A percentile compares a stretch with the other conserved stretches of the same genome.
These are phyloP conservation scores for Triplophysa yarkandensis DNA, from an alignment of 2,797 vertebrate genomes.

Conservation along the genomic window DNA sequence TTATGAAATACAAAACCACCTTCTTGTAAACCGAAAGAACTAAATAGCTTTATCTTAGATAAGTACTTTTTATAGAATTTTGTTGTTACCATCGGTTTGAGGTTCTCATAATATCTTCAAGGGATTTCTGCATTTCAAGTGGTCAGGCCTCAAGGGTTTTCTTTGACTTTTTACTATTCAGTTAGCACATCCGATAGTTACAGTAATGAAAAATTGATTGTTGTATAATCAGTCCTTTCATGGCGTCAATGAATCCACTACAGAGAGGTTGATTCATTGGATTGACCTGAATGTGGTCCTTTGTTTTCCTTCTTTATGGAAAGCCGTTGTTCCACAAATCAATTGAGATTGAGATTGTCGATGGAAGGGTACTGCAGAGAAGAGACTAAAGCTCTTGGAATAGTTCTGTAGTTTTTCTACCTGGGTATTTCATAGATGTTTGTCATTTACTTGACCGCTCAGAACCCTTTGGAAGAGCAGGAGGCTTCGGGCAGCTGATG, in stretches of 20 bases:
- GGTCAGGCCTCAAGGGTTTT: constrained; percentile 28
- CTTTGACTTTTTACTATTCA: constrained; percentile 11
- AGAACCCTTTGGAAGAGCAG: constrained; percentile 4
- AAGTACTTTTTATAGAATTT: constrained; percentile 28
- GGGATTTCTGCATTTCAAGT: not conserved
- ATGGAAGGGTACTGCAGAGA: constrained; percentile 28
- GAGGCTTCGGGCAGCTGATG: constrained; percentile 27
- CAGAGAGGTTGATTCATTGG: constrained; percentile 51
- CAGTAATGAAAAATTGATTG: constrained; percentile 64
- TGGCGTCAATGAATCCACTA: constrained; percentile 41
- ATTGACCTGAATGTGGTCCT: constrained; percentile 44
- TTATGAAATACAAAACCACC: not conserved
- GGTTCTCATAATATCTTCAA: constrained; percentile 10
- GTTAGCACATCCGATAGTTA: constrained; percentile 42
- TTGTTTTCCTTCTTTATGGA: constrained; percentile 36
- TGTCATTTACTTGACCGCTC: constrained; percentile 31
- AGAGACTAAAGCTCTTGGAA: constrained; percentile 24
- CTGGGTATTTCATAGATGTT: constrained; percentile 7
- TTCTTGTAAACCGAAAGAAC: not conserved
- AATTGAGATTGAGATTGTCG: constrained; percentile 52
- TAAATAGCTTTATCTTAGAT: constrained; percentile 21
- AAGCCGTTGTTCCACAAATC: constrained; percentile 41
- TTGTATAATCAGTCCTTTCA: constrained; percentile 60
- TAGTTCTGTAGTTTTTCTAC: constrained; percentile 17
- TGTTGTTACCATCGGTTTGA: constrained; percentile 18